Base-by-base conservation (phyloP, 2,113 vertebrate species). In the Helogale parvula region DNA sequence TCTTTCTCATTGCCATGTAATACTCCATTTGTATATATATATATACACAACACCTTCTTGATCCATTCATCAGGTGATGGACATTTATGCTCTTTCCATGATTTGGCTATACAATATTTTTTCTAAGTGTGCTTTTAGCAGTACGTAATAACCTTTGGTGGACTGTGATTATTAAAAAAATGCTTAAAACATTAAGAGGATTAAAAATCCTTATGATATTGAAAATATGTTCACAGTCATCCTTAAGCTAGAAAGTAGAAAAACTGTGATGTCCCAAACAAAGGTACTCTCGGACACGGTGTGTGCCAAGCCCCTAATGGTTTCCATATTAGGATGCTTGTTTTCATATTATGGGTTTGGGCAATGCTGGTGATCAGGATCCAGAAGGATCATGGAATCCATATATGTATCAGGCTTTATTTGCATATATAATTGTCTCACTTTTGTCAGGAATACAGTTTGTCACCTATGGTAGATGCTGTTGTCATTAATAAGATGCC, bases 151-250 rank as follows among this genome's bases (percentile, higher is more conserved):
- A 19, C 88, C 45, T 94, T 14, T 21, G 31, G 54, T 85, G 12
- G 50, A 81, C 91, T 80, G 47, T 87, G n/a, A 71, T 83, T 93
- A 87, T 94, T 96, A 27, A 65, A 19, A 47, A 83, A 83, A 12
- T 79, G 21, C 21, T 47, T 60, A 45, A 88, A 60, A 60, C 45
- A 33, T 31, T 74, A 60, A 76, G 35, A 76, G 35, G 7, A 33
- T 88, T 76, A 88, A 76, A 88, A 63, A n/a, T 76, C 12, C 19
- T 60, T 74, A 74, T 10, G 29, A 60, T 60, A 76, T 15, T 76
- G 33, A 88, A 88, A 60, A 77, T 76, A 88, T 33, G 27, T 76
- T 76, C 52, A 95, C 33, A 92, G 27, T 86, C 33, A 65, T 66
- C 60, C 35, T 94, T 76, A 89, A 86, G 66, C 17, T 77, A 33